phyloP scores from a whole-genome alignment of 2,797 vertebrate species.

The Pelobates cultripes region DNA sequence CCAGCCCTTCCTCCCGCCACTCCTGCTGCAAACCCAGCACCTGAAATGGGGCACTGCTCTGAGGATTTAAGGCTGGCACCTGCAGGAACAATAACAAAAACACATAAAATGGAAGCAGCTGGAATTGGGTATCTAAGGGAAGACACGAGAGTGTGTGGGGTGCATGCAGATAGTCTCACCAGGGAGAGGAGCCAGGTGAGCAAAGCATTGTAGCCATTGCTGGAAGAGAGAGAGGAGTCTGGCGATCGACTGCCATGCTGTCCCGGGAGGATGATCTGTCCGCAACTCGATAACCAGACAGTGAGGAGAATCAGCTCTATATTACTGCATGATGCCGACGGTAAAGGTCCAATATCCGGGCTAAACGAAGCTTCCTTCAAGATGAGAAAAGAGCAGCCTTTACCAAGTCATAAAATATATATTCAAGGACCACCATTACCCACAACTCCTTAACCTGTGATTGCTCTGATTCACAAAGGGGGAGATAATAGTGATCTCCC shows the following conservation, averaged over 20 bases:
- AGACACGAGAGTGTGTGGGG: background rate
- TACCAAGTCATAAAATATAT: too few relatives aligned
- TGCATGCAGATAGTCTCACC: constrained; percentile 59
- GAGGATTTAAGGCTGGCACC: constrained; percentile 55
- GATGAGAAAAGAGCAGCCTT: background rate
- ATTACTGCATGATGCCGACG: constrained; percentile 37
- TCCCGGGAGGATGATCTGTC: constrained; percentile 58
- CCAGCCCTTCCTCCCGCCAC: constrained; percentile 70
- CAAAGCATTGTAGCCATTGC: constrained; percentile 67
- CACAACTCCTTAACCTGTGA: too few relatives aligned
- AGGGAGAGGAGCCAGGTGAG: constrained; percentile 75
- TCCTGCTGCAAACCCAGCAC: constrained; percentile 73
- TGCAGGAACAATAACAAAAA: constrained; percentile 37
- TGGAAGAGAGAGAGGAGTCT: constrained; percentile 50
- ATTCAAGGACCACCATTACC: too few relatives aligned
- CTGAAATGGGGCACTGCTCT: constrained; percentile 53
- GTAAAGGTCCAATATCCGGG: constrained; percentile 62
- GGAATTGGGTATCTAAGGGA: background rate
- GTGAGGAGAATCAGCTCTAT: constrained; percentile 66
- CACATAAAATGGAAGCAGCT: background rate
- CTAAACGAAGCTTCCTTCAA: constrained; percentile 71
- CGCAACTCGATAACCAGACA: constrained; percentile 67
- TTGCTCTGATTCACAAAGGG: too few relatives aligned
- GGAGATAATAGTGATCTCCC: too few relatives aligned
- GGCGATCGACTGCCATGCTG: constrained; percentile 45